Conservation (phyloP, 37 sponge, comb jelly and placozoan species). For the Bolinopsis microptera region DNA sequence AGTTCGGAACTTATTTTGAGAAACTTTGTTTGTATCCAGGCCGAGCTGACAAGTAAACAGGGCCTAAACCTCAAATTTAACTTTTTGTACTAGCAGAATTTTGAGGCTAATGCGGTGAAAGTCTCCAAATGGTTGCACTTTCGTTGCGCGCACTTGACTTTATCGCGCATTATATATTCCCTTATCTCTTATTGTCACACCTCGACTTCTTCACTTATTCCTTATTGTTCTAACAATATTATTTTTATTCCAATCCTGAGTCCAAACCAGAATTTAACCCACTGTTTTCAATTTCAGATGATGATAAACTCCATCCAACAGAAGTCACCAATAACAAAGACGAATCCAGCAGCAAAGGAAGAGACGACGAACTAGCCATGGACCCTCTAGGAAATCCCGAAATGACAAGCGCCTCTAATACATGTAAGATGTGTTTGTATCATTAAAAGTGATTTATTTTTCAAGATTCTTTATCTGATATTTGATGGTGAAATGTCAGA, state of each 20-base stretch:
- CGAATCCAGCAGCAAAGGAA: not conserved
- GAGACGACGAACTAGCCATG: slow-evolving; percentile 17
- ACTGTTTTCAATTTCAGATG: slow-evolving; percentile 30
- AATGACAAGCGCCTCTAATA: not conserved
- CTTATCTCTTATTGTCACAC: no score
- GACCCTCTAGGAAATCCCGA: slow-evolving; percentile 51
- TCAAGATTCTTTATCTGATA: no score
- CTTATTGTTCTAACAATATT: no score
- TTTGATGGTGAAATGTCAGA: no score
- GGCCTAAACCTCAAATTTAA: not conserved
- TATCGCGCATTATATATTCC: no score
- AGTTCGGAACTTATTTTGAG: no score
- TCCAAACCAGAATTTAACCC: not conserved
- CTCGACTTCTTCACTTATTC: no score
- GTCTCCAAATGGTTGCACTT: not conserved
- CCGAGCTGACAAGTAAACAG: not conserved
- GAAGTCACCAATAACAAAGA: not conserved
- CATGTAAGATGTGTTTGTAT: no score
- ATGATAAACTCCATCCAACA: slow-evolving; percentile 65
- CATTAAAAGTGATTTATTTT: no score
- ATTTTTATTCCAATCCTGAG: no score
- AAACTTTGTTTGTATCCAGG: no score
- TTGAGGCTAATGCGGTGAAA: not conserved
- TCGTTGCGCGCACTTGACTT: not conserved
- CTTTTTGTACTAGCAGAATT: slow-evolving; percentile 61